A percentile compares a stretch with the other conserved stretches of the same genome.
These are phyloP conservation scores for Sparidentex hasta DNA, from an alignment of 2,797 vertebrate species.

Conservation along the genomic window DNA sequence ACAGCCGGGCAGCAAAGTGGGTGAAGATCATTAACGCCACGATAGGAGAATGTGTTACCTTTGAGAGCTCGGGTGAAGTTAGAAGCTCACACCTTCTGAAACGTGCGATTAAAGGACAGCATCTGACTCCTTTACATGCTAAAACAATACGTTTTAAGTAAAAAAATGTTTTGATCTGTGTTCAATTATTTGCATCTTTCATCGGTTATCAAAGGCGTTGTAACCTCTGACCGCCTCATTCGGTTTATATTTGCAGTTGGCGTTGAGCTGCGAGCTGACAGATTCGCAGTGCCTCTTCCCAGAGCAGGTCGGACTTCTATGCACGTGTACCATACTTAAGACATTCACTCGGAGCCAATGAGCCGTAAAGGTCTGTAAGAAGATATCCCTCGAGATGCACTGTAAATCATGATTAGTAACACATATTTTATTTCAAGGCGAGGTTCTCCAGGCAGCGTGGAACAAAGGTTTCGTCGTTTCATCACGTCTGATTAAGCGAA, in stretches of 20 bases:
- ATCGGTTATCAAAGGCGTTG: conserved; percentile 62
- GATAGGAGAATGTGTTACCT: conserved; percentile 17
- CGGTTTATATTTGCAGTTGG: conserved; percentile 73
- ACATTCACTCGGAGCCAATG: conserved; percentile 74
- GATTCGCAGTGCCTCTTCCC: conserved; percentile 72
- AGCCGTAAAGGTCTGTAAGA: conserved; percentile 74
- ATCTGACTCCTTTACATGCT: conserved; percentile 13
- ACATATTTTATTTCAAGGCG: conserved; percentile 76
- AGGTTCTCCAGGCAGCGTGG: conserved; percentile 67
- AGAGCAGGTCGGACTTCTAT: conserved; percentile 76
- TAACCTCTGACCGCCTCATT: conserved; percentile 69
- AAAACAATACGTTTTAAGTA: conserved; percentile 21
- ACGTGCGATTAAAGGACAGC: conserved; percentile 20
- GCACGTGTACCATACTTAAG: conserved; percentile 69
- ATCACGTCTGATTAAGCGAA: conserved; percentile 59
- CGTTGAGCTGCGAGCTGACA: conserved; percentile 67
- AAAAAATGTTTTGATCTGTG: conserved; percentile 35
- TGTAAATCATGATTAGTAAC: conserved; percentile 74
- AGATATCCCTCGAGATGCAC: conserved; percentile 74
- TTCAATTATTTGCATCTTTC: conserved; percentile 67
- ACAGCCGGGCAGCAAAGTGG: conserved; percentile 56
- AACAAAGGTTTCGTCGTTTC: conserved; percentile 76
- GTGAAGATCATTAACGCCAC: conserved; percentile 39
- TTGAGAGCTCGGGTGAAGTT: conserved; percentile 7
- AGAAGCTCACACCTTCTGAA: conserved; percentile 4